phyloP scores from a whole-genome alignment of 2,797 vertebrate genomes.

The Chaetodon trifasciatus region DNA sequence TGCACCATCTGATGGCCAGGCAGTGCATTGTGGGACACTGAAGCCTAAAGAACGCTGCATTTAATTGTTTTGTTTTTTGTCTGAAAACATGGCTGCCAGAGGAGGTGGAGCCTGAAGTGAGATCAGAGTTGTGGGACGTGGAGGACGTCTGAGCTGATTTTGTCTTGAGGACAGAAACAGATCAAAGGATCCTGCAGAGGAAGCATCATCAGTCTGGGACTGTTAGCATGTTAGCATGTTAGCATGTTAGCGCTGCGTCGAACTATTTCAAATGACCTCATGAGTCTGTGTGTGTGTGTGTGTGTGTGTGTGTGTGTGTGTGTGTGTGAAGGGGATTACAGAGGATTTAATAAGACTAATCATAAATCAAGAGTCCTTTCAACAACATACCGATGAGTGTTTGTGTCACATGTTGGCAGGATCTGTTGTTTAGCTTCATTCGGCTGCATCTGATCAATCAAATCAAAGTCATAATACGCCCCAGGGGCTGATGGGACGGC shows the following conservation, averaged over 20 bases:
- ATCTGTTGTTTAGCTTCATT: constrained; percentile 52
- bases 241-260: not conserved
- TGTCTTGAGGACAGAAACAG: too few species aligned
- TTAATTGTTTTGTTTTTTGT: too few species aligned
- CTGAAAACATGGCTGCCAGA: too few species aligned
- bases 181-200: not conserved
- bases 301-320: constrained; percentile 32
- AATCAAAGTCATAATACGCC: constrained; percentile 40
- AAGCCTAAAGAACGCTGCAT: not conserved
- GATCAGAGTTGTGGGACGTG: too few species aligned
- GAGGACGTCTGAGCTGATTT: too few species aligned
- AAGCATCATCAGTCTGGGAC: not conserved
- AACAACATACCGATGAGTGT: constrained; percentile 38
- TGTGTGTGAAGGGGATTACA: constrained; percentile 27
- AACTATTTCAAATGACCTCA: not conserved
- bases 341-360: constrained; percentile 54
- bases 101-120: too few species aligned
- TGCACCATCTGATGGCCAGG: not conserved
- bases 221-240: not conserved
- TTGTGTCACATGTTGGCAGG: constrained; percentile 48
- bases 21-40: not conserved
- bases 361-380: constrained; percentile 36
- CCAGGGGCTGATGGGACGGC: constrained; percentile 27
- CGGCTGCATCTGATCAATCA: constrained; percentile 50
- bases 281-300: not conserved